Percentiles rank a stretch among this genome's conserved stretches.
phyloP scores from a whole-genome alignment of 1,140 invertebrate genomes.

The Cotesia typhae region DNA sequence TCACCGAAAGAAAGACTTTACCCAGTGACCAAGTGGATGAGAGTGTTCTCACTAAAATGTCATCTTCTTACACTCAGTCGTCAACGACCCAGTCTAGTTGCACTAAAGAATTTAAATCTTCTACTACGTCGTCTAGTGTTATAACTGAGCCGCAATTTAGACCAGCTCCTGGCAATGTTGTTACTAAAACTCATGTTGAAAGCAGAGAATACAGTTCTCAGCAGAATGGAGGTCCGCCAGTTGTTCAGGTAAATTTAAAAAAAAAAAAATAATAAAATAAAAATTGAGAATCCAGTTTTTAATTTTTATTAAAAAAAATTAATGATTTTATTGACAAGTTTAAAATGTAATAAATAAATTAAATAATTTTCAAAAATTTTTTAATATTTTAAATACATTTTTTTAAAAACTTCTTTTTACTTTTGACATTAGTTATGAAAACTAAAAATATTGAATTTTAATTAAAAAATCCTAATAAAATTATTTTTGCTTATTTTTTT shows the following conservation, averaged over 20 bases:
- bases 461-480: too few relatives aligned
- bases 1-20: slow-evolving; percentile 51
- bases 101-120: slow-evolving; percentile 60
- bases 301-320: too few relatives aligned
- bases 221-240: slow-evolving; percentile 60
- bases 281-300: too few relatives aligned
- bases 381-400: too few relatives aligned
- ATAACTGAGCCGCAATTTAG: slow-evolving; percentile 49
- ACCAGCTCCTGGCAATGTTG: slow-evolving; percentile 48
- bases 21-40: slow-evolving; percentile 45
- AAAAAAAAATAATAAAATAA: too few relatives aligned
- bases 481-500: too few relatives aligned
- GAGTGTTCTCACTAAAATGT: slow-evolving; percentile 59
- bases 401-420: too few relatives aligned
- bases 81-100: slow-evolving; percentile 57
- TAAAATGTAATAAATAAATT: too few relatives aligned
- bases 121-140: slow-evolving; percentile 53
- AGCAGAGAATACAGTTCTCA: slow-evolving; percentile 57
- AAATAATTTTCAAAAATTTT: too few relatives aligned
- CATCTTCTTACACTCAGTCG: slow-evolving; percentile 60
- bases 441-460: too few relatives aligned
- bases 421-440: too few relatives aligned
- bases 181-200: slow-evolving; percentile 55
- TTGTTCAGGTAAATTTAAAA: slow-evolving; percentile 54
- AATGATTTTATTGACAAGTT: too few relatives aligned